Percentiles rank a stretch among this genome's conserved stretches.
These are phyloP conservation scores for Nymphalis polychloros DNA, from an alignment of 2,888 invertebrate genomes.

Conservation along the genomic window DNA sequence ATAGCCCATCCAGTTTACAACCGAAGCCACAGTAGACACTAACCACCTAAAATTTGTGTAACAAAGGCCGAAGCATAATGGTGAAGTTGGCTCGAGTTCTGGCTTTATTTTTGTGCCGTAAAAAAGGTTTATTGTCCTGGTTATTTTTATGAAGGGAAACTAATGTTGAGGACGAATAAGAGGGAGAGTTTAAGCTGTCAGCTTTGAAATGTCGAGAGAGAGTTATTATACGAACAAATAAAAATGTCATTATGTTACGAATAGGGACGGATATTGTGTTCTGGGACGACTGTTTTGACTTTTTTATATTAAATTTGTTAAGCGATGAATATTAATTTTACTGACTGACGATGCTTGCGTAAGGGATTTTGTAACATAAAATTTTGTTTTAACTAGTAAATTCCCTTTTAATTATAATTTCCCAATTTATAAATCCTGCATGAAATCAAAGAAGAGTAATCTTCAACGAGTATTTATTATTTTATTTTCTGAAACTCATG, in stretches of 20 bases:
- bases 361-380: no score
- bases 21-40: conserved; percentile 21
- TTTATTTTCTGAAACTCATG: no score
- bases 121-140: conserved; percentile 42
- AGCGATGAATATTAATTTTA: no score
- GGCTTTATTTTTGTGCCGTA: conserved; percentile 38
- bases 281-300: conserved; percentile 4
- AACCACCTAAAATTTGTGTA: conserved; percentile 36
- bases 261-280: conserved; percentile 9
- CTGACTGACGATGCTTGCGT: no score
- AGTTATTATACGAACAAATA: conserved; percentile 30
- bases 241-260: conserved; percentile 26
- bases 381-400: no score
- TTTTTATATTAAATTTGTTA: background rate
- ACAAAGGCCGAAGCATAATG: conserved; percentile 35
- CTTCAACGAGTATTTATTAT: no score
- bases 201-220: conserved; percentile 35
- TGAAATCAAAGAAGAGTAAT: no score
- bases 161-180: conserved; percentile 35
- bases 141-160: conserved; percentile 40
- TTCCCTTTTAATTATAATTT: no score
- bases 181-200: conserved; percentile 29
- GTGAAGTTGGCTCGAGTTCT: conserved; percentile 31
- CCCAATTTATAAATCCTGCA: no score
- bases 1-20: conserved; percentile 5